These are phyloP conservation scores for Turdus rufiventris DNA, from an alignment of 2,113 vertebrate species.

Conservation along the genomic window DNA sequence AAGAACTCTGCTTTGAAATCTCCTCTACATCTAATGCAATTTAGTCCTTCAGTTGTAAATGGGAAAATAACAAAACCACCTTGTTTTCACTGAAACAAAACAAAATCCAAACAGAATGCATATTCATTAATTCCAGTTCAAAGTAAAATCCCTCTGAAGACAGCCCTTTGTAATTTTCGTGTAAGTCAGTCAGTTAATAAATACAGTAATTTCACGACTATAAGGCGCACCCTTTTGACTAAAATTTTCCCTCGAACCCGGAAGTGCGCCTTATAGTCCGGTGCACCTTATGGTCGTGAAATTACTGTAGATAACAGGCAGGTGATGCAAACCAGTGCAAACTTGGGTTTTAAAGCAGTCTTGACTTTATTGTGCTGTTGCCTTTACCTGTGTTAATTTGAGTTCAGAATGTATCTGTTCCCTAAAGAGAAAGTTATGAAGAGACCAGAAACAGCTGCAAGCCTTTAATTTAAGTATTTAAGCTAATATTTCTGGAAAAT, in stretches of 20 bases:
- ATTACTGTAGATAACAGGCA: not conserved
- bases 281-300: too few species aligned
- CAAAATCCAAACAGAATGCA: not conserved
- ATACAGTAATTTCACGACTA: too few species aligned
- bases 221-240: too few species aligned
- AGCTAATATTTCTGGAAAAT: not conserved
- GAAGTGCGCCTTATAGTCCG: too few species aligned
- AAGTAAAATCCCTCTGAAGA: constrained; percentile 12
- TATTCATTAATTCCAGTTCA: not conserved
- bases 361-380: not conserved
- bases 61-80: not conserved
- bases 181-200: not conserved
- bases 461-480: not conserved
- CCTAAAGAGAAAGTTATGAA: not conserved
- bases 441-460: not conserved
- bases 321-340: not conserved
- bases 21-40: not conserved
- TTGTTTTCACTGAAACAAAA: not conserved
- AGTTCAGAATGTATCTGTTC: not conserved
- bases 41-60: not conserved
- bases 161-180: not conserved
- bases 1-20: not conserved
- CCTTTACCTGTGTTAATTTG: not conserved
- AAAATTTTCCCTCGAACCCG: too few species aligned
- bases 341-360: not conserved